A percentile compares a stretch with the other conserved stretches of the same genome.
Evolutionary conservation across 2,113 vertebrate species (phyloP).

Genomic region (Eubucco bourcierii): DNA sequence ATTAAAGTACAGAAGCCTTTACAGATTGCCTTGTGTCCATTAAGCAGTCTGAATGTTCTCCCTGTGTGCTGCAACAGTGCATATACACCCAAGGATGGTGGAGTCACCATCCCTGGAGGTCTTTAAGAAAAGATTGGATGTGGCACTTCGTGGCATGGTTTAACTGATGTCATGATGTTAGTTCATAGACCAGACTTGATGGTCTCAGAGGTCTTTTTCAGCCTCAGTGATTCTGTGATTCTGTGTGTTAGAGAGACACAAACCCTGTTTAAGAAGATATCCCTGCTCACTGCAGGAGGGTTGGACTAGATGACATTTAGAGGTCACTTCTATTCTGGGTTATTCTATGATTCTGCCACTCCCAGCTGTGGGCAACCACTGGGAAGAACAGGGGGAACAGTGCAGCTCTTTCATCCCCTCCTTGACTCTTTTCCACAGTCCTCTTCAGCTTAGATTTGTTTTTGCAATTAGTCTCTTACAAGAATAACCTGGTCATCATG

Average conservation of each 20-base stretch:
- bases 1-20: neutral
- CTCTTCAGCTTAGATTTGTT: neutral
- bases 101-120: too few relatives aligned
- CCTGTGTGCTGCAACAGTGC: neutral
- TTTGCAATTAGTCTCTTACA: neutral
- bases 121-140: too few relatives aligned
- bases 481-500: neutral
- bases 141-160: too few relatives aligned
- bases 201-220: too few relatives aligned
- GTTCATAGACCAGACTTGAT: too few relatives aligned
- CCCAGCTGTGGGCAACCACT: neutral
- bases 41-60: neutral
- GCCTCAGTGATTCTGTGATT: too few relatives aligned
- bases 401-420: accelerated
- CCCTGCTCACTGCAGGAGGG: too few relatives aligned
- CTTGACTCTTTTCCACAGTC: neutral
- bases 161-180: too few relatives aligned
- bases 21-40: neutral
- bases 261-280: neutral
- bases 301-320: too few relatives aligned
- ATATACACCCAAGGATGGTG: too few relatives aligned
- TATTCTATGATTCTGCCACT: neutral
- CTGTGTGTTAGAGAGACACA: neutral
- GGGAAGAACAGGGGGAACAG: neutral
- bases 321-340: too few relatives aligned